Evolutionary conservation across 1,140 invertebrate species (phyloP).

Genomic region (Drosophila pruinosa): DNA sequence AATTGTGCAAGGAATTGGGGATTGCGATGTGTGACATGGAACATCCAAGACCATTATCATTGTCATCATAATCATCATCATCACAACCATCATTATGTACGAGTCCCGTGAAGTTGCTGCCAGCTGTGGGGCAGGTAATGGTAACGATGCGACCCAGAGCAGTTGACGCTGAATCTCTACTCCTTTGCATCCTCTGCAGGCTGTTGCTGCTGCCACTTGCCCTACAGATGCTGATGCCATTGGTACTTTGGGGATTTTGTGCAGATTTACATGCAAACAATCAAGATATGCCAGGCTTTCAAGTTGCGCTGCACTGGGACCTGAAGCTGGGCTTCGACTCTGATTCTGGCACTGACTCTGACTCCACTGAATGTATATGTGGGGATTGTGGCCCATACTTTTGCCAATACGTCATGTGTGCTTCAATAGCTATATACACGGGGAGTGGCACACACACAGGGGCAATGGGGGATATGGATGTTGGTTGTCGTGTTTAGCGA

Average conservation of each 20-base stretch:
- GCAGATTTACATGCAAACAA: slow-evolving; percentile 81
- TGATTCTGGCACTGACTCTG: background rate
- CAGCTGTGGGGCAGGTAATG: slow-evolving; percentile 7
- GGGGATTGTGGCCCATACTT: slow-evolving; percentile 25
- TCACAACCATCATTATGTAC: background rate
- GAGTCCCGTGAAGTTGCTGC: background rate
- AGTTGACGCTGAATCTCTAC: slow-evolving; percentile 16
- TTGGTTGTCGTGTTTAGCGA: slow-evolving; percentile 27
- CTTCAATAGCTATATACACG: slow-evolving; percentile 21
- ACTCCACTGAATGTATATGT: background rate
- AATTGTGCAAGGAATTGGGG: slow-evolving; percentile 64
- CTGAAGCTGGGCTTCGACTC: slow-evolving; percentile 32
- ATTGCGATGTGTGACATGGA: slow-evolving; percentile 28
- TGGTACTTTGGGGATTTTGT: slow-evolving; percentile 79
- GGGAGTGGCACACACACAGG: background rate
- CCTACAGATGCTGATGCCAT: too few species aligned
- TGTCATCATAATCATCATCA: slow-evolving; percentile 1
- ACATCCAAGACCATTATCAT: slow-evolving; percentile 57
- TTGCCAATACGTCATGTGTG: slow-evolving; percentile 72
- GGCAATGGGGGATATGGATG: background rate
- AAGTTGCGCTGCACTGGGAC: slow-evolving; percentile 63
- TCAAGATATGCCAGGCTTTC: slow-evolving; percentile 77
- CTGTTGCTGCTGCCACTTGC: slow-evolving; percentile 34
- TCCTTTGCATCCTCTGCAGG: slow-evolving; percentile 33
- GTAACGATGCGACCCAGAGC: slow-evolving; percentile 37